phyloP scores from a whole-genome alignment of 2,888 invertebrate species.

The Andrena hattorfiana region DNA sequence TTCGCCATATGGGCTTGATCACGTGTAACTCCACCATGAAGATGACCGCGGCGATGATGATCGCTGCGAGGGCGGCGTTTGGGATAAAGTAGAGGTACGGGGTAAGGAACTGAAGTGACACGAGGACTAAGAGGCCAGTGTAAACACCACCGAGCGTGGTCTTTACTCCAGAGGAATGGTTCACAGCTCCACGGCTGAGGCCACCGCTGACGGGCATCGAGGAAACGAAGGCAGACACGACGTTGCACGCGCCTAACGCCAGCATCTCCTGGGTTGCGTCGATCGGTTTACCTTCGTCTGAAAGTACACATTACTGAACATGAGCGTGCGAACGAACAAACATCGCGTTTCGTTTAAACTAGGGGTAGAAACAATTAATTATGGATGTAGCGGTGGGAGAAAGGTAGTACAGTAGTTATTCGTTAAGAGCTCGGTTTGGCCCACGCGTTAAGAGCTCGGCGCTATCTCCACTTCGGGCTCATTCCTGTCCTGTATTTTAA shows the following conservation, averaged over 20 bases:
- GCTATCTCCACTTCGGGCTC: too few relatives aligned
- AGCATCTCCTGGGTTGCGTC: conserved; percentile 91
- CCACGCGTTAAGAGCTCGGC: too few relatives aligned
- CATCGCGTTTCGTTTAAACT: too few relatives aligned
- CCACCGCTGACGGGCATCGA: conserved; percentile 90
- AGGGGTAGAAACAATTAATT: too few relatives aligned
- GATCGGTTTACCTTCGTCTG: conserved; percentile 87
- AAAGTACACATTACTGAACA: conserved; percentile 31
- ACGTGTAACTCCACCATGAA: conserved; percentile 89
- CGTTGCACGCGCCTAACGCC: conserved; percentile 88
- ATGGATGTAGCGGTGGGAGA: too few relatives aligned
- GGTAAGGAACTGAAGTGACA: conserved; percentile 88
- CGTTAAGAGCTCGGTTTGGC: too few relatives aligned
- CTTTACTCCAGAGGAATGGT: conserved; percentile 90
- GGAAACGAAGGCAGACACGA: conserved; percentile 89
- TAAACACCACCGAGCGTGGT: conserved; percentile 89
- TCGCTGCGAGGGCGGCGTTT: conserved; percentile 89
- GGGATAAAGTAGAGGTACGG: conserved; percentile 89
- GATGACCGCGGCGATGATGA: conserved; percentile 90
- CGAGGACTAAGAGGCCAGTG: conserved; percentile 87
- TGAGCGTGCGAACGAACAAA: neutral
- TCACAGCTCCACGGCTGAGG: conserved; percentile 89
- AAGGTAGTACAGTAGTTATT: too few relatives aligned
- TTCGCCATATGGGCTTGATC: conserved; percentile 88
- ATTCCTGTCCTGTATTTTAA: too few relatives aligned